Conservation (phyloP, 2,113 vertebrate species). For the Mirounga angustirostris region DNA sequence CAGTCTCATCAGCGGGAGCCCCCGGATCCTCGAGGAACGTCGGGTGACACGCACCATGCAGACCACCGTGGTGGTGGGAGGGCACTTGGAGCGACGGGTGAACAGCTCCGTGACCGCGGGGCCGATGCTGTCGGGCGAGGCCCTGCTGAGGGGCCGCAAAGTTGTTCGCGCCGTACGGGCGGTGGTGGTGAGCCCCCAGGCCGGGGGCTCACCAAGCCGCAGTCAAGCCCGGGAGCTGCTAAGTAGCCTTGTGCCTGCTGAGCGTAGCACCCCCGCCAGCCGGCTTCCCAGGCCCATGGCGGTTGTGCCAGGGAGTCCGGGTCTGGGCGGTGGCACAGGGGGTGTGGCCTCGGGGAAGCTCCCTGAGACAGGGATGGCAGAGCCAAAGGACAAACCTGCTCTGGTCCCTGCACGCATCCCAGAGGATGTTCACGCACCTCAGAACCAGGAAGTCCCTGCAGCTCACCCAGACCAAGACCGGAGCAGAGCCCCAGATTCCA, state of each 20-base stretch:
- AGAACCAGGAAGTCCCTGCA: neutral
- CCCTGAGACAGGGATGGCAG: neutral
- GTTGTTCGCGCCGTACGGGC: neutral
- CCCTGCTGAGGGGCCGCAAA: constrained; percentile 67
- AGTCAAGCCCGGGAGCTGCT: constrained; percentile 78
- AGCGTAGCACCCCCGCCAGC: neutral
- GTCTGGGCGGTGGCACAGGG: neutral
- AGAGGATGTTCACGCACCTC: neutral
- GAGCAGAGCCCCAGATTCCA: neutral
- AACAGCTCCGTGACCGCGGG: constrained; percentile 55
- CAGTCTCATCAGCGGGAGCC: neutral
- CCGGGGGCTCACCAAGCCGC: constrained; percentile 41
- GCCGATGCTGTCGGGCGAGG: rapidly evolving
- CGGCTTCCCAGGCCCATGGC: constrained; percentile 7
- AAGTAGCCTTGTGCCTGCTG: constrained; percentile 56
- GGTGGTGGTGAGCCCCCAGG: constrained; percentile 40
- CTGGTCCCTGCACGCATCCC: neutral
- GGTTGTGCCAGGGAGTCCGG: neutral
- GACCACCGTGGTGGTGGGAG: constrained; percentile 68
- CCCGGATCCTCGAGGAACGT: constrained; percentile 41
- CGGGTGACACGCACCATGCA: constrained; percentile 62
- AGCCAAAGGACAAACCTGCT: neutral
- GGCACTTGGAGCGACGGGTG: neutral
- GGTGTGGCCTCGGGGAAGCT: neutral
- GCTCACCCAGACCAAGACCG: neutral